Evolutionary conservation across 2,113 vertebrate species (phyloP), one percentile per base, ranked within the genome.

Genomic region (Eidolon helvum): DNA sequence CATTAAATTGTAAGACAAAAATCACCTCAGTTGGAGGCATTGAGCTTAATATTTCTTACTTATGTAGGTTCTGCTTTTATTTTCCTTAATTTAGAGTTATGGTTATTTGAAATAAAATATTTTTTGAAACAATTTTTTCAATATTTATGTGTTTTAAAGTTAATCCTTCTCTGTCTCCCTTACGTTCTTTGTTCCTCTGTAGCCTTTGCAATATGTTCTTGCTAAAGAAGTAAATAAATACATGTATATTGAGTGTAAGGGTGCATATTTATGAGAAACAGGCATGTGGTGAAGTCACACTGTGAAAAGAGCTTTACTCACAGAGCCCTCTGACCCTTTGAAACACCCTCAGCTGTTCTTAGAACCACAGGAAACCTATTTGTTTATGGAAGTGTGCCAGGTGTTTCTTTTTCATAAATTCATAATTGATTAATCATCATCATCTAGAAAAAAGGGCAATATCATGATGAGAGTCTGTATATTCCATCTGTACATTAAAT

Each of bases 371-470:
- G 98, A 98, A 97, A 98, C 95, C 96, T 98, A 97, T 98, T 96
- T 94, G 98, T 98, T 98, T 98, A 96, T 98, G 98, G 98, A 98
- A 97, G 98, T 98, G 98, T 98, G 99, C 98, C 99, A 99, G 99
- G 98, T 99, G 99, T 99, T 98, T 95, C 98, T 98, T 98, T 98
- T 98, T 99, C 98, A 99, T 99, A 98, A 99, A 99, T 99, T 94
- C 8, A 0, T 97, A 99, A 99, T 99, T 99, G 98, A 99, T 98
- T 98, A 98, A 98, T 98, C 96, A 96, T 85, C 97, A 97, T 98
- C 98, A 98, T 94, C 90, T 71, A 97, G 98, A 87, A 72, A 75
- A 74, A 83, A 90, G 22, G 69, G 83, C 40, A 96, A 90, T 35
- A 71, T 55, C 33, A 82, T 53, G 90, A 94, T 85, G 87, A 90